Evolutionary conservation across 2,797 vertebrate species (phyloP).

Genomic region (Halcyon leucocephala): DNA sequence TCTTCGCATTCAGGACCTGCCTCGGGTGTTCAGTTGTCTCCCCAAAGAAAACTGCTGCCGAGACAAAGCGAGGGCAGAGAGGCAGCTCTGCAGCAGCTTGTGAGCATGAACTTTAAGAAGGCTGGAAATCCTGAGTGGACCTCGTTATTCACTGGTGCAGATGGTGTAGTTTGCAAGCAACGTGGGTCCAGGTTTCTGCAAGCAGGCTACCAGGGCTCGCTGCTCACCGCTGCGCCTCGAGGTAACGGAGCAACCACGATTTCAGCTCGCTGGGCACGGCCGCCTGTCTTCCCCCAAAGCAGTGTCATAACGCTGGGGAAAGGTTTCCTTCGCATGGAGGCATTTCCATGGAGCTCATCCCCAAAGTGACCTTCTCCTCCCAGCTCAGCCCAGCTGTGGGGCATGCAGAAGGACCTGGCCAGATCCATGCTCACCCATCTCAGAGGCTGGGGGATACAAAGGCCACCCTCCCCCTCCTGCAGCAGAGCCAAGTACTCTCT

Average conservation of each 20-base stretch:
- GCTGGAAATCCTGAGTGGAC: neutral
- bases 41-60: neutral
- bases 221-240: fast-evolving
- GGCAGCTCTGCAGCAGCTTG: neutral
- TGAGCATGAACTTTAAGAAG: fast-evolving
- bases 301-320: fast-evolving
- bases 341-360: neutral
- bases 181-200: neutral
- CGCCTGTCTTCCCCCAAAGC: neutral
- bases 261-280: neutral
- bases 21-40: neutral
- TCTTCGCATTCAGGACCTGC: neutral
- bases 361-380: neutral
- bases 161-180: neutral
- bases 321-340: fast-evolving
- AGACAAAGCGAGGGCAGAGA: neutral
- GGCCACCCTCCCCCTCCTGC: neutral
- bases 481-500: neutral
- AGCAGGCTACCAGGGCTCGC: neutral
- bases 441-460: neutral
- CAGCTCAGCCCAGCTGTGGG: fast-evolving
- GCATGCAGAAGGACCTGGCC: too few relatives aligned
- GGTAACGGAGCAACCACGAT: neutral
- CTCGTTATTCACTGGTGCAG: neutral
- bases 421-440: neutral